Evolutionary conservation across 2,888 invertebrate species (phyloP), one percentile per base, ranked within the genome.

Genomic region (Drosophila tripunctata): DNA sequence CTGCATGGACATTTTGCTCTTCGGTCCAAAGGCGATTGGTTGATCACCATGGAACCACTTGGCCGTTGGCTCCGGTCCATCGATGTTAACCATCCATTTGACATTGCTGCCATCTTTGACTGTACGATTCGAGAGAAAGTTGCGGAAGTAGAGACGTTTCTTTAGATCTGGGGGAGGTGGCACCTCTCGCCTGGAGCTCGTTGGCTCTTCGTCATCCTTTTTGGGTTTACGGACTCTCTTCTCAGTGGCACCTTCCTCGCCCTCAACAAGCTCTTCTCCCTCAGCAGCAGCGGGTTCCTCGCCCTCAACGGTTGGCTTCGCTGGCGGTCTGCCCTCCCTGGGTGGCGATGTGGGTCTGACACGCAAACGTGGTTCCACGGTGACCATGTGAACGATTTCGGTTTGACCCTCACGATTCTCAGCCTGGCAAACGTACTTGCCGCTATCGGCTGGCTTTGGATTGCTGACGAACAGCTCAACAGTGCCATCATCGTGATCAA

Each of bases 61-160:
- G 3, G 96, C 92, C 24, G 92, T 92, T 24, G 96, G 94, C 56
- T 95, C 95, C 0, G 94, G 94, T 1, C 96, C 95, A 50, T 96
- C 92, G 14, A 96, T 94, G 71, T 94, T 95, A 78, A 96, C 96
- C 14, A 95, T 96, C 70, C 97, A 92, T 90, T 96, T 95, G 8
- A 96, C 94, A 67, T 94, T 93, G 17, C 95, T 95, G 3, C 95
- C 95, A 80, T 94, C 93, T 0, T 94, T 93, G 2, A 95, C 95
- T 1, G 95, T 95, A 78, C 96, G 93, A 84, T 96, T 96, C 0
- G 95, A 94, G 33, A 97, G 91, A 78, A 93, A 94, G 15, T 96
- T 96, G 36, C 95, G 95, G 88, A 97, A 97, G 67, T 90, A 90
- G 2, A 91, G 61, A 8, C 77, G 88, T 66, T 90, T 90, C 62